A percentile compares a stretch with the other conserved stretches of the same genome.
phyloP scores from a whole-genome alignment of 2,888 invertebrate genomes.

The Acanthoscelides obtectus region DNA sequence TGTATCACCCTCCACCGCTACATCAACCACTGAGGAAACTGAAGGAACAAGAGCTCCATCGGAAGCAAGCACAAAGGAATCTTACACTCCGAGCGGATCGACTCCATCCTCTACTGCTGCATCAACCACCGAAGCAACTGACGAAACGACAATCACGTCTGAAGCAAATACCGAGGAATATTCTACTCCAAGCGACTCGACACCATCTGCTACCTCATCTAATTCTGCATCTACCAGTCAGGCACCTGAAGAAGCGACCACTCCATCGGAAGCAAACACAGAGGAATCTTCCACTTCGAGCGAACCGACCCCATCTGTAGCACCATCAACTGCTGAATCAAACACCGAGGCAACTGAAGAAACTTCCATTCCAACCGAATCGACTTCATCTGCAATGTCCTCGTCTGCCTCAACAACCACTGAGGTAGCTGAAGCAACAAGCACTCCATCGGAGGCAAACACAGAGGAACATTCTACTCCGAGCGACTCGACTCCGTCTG shows the following conservation, averaged over 20 bases:
- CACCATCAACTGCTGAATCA: no score
- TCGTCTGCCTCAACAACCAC: neutral
- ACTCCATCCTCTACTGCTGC: no score
- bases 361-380: neutral
- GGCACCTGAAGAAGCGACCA: neutral
- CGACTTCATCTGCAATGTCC: neutral
- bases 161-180: neutral
- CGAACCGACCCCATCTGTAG: neutral
- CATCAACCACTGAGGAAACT: no score
- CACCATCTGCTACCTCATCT: no score
- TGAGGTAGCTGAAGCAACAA: neutral
- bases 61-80: no score
- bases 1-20: no score
- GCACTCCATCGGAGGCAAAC: neutral
- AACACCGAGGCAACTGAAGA: no score
- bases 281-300: slow-evolving; percentile 2
- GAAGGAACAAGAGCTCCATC: no score
- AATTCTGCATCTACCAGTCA: slow-evolving; percentile 1
- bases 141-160: neutral
- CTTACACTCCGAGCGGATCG: no score
- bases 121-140: neutral
- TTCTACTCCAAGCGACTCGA: no score
- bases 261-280: slow-evolving; percentile 6
- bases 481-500: no score
- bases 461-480: neutral